Conservation (phyloP, 2,797 vertebrate genomes). For the Manis pentadactyla region DNA sequence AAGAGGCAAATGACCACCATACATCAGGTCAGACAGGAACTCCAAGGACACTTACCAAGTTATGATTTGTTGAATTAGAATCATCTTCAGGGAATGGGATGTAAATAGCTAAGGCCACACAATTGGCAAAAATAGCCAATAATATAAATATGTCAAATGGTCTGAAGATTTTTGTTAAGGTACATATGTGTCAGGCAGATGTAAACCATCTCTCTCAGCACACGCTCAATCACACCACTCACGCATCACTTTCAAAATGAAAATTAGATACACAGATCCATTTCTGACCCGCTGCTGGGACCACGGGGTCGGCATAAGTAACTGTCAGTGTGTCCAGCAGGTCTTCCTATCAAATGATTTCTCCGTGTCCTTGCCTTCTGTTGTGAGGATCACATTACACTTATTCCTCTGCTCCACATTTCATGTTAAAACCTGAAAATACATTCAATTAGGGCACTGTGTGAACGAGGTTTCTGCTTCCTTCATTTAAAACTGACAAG, state of each 20-base stretch:
- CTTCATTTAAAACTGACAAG: constrained; percentile 10
- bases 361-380: constrained; percentile 43
- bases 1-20: constrained; percentile 1
- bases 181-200: constrained; percentile 67
- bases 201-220: constrained; percentile 56
- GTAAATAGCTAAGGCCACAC: constrained; percentile 99
- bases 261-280: constrained; percentile 18
- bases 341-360: constrained; percentile 54
- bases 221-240: constrained; percentile 36
- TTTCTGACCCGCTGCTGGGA: constrained; percentile 45
- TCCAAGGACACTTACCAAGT: constrained; percentile 93
- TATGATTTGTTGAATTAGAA: constrained; percentile 99
- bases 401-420: constrained; percentile 58
- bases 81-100: constrained; percentile 99
- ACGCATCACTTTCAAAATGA: constrained; percentile 66
- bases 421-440: constrained; percentile 63
- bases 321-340: not conserved
- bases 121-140: constrained; percentile 99
- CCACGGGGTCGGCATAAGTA: constrained; percentile 13
- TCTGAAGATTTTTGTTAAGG: constrained; percentile 93
- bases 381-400: constrained; percentile 47
- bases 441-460: constrained; percentile 21
- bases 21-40: constrained; percentile 46
- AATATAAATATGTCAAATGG: constrained; percentile 99
- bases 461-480: constrained; percentile 48